Evolutionary conservation across 2,113 vertebrate genomes (phyloP), one percentile per base, ranked within the genome.

Genomic region (Chauna torquata): DNA sequence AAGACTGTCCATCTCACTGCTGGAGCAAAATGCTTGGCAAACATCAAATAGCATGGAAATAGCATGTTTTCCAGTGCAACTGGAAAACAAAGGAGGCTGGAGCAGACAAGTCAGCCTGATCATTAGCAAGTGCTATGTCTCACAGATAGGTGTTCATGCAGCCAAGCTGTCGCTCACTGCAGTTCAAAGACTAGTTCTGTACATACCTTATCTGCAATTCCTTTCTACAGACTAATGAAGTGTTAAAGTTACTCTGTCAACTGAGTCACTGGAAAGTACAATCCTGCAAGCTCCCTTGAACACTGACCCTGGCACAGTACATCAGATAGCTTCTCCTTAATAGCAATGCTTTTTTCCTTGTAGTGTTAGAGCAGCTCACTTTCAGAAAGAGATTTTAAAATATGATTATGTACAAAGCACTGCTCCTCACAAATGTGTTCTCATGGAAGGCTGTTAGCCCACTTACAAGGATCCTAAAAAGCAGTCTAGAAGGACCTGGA

Each of bases 81-180:
- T 30, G 27, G 36, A 76, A 93, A 86, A 91, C 88, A 94, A 93
- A 91, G 82, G 49, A 80, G 62, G 44, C 30, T 72, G 70, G 28
- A 76, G 86, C n/a, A 40, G 5, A 89, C 70, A 81, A 92, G 69
- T 42, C 55, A 75, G 78, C 52, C 62, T 65, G 61, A 86, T 93
- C 44, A 62, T 85, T 72, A 92, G 58, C 0, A 1, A 57, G 69
- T 1, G n/a, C 24, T 69, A 11, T 0, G 0, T 58, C 79, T 87
- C 82, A 49, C 16, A 32, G 70, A 45, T 1, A 66, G n/a, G 34
- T 58, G 71, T 42, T 81, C 83, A 8, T 4, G 14, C 50, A 69
- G 80, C 82, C 88, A 69, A 83, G 76, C 64, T 92, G 82, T 30
- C 71, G 80, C 65, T 64, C 0, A 0, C 54, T 74, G 68, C 80